Percentiles rank a stretch among this genome's conserved stretches.
Conservation (phyloP, 2,888 invertebrate genomes). For the Liopterus haemorrhoidalis region DNA sequence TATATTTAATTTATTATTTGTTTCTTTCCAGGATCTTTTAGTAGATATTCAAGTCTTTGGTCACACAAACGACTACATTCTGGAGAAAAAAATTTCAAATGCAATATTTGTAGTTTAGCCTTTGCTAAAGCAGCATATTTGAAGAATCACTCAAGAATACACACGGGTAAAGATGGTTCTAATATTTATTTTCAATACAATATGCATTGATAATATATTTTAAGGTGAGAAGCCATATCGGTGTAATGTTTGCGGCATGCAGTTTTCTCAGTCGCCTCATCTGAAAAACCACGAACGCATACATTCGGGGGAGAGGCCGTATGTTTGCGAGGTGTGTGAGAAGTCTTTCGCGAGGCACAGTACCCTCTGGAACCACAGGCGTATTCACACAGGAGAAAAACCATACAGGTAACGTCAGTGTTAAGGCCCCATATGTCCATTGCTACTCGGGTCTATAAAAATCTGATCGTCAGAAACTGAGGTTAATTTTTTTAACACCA, state of each 20-base stretch:
- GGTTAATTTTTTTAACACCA: too few species aligned
- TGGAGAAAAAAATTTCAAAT: slow-evolving; percentile 79
- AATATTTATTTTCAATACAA: not conserved
- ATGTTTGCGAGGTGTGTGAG: slow-evolving; percentile 83
- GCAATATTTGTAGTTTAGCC: slow-evolving; percentile 79
- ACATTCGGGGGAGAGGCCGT: slow-evolving; percentile 81
- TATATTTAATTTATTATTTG: not conserved
- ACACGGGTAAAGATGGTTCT: slow-evolving; percentile 54
- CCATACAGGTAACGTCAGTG: slow-evolving; percentile 65
- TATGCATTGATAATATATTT: slow-evolving; percentile 5
- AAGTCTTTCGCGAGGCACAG: slow-evolving; percentile 85
- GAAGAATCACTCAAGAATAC: slow-evolving; percentile 82
- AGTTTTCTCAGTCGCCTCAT: slow-evolving; percentile 84
- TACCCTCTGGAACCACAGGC: slow-evolving; percentile 81
- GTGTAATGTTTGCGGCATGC: slow-evolving; percentile 84
- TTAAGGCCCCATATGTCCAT: too few species aligned
- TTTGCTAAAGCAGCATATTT: slow-evolving; percentile 88
- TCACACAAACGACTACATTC: slow-evolving; percentile 83
- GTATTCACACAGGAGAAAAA: slow-evolving; percentile 83
- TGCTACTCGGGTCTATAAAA: too few species aligned
- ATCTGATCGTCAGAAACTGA: too few species aligned
- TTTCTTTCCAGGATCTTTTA: slow-evolving; percentile 54
- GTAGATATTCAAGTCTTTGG: slow-evolving; percentile 82
- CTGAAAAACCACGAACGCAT: slow-evolving; percentile 84
- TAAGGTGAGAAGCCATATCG: slow-evolving; percentile 39